Evolutionary conservation across 2,797 vertebrate species (phyloP).

Genomic region (Phrynocephalus vlangalii): DNA sequence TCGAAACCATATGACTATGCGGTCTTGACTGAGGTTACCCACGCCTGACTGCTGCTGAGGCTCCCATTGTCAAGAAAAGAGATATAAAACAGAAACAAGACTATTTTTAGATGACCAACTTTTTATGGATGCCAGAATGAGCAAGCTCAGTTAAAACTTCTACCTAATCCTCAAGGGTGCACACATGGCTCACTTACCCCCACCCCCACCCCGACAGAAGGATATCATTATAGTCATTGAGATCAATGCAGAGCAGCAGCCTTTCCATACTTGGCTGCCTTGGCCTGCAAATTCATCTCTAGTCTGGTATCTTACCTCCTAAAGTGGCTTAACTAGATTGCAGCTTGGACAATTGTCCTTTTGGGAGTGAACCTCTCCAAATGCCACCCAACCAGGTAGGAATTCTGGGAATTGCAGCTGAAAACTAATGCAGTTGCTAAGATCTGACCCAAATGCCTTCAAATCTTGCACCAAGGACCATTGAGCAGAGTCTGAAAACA

Average conservation of each 20-base stretch:
- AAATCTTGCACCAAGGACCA: no score
- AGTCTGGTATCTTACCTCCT: background rate
- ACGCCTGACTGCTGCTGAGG: background rate
- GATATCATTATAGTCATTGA: background rate
- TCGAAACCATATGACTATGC: background rate
- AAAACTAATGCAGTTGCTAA: no score
- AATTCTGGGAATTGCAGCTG: no score
- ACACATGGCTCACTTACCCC: background rate
- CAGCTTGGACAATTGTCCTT: no score
- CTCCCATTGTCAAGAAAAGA: background rate
- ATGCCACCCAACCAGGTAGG: no score
- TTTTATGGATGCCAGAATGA: background rate
- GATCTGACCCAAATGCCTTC: no score
- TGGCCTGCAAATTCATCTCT: background rate
- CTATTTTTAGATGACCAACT: background rate
- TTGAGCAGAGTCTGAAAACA: no score
- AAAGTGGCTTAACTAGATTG: background rate
- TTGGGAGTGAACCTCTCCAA: no score
- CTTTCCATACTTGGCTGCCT: background rate
- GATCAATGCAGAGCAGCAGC: background rate
- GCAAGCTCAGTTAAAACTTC: background rate
- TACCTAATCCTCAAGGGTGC: background rate
- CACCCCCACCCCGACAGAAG: background rate
- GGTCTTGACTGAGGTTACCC: background rate
- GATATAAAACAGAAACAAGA: background rate